phyloP scores from a whole-genome alignment of 2,888 invertebrate genomes.

The Dolichomitus sp. region DNA sequence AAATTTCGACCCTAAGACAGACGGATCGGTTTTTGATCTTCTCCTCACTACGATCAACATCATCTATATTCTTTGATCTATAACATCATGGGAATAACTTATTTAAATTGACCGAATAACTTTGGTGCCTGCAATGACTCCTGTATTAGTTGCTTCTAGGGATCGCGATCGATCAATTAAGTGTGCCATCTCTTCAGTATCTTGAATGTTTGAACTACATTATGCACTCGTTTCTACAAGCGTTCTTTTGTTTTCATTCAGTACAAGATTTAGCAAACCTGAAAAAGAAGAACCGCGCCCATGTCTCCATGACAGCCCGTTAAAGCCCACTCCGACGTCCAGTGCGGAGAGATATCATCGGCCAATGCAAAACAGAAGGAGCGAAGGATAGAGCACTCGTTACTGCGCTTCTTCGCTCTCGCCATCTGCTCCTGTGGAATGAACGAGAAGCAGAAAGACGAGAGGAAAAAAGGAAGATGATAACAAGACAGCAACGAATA shows the following conservation, averaged over 20 bases:
- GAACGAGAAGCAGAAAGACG: constrained; percentile 11
- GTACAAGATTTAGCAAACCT: constrained; percentile 49
- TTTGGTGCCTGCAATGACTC: too few species aligned
- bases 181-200: background rate
- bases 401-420: constrained; percentile 31
- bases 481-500: constrained; percentile 23
- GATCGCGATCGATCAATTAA: background rate
- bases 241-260: constrained; percentile 23
- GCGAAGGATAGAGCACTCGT: constrained; percentile 40
- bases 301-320: constrained; percentile 80
- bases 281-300: constrained; percentile 78
- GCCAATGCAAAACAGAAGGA: constrained; percentile 83
- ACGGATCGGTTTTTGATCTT: background rate
- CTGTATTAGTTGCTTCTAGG: too few species aligned
- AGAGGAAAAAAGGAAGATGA: background rate
- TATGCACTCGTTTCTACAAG: constrained; percentile 4
- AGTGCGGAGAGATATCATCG: constrained; percentile 80
- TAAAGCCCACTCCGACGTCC: constrained; percentile 79
- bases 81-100: too few species aligned
- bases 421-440: constrained; percentile 40
- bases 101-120: too few species aligned
- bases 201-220: background rate
- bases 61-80: too few species aligned
- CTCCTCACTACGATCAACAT: too few species aligned
- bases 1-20: background rate